A percentile compares a stretch with the other conserved stretches of the same genome.
These are phyloP conservation scores for Alviniconcha marisindica DNA, from an alignment of 1,140 invertebrate species.

Conservation along the genomic window DNA sequence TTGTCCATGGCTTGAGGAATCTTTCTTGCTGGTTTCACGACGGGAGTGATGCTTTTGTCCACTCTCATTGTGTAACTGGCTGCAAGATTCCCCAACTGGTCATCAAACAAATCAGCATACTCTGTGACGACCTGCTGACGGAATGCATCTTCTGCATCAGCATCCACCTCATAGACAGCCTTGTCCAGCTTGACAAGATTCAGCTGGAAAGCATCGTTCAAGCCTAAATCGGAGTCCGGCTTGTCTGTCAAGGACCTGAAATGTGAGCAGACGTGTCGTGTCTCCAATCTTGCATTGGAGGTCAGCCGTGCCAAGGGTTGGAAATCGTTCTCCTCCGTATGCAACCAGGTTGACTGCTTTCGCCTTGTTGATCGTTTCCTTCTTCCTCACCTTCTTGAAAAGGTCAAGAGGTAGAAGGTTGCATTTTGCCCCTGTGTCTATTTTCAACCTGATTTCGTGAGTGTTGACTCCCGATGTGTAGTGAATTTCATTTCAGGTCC, in stretches of 20 bases:
- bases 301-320: neutral
- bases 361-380: conserved; percentile 50
- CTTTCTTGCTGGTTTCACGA: conserved; percentile 57
- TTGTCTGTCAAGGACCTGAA: conserved; percentile 13
- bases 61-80: conserved; percentile 58
- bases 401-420: neutral
- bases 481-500: neutral
- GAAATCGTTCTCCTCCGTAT: neutral
- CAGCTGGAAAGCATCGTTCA: neutral
- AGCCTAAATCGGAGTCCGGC: neutral
- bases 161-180: neutral
- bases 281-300: neutral
- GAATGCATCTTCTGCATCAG: neutral
- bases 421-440: neutral
- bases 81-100: conserved; percentile 38
- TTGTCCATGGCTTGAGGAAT: conserved; percentile 54
- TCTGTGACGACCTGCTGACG: conserved; percentile 26
- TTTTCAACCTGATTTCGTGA: neutral
- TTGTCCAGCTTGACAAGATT: neutral
- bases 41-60: conserved; percentile 47
- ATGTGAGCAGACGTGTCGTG: neutral
- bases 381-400: conserved; percentile 22
- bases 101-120: conserved; percentile 51
- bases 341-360: neutral
- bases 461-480: neutral